These are phyloP conservation scores for Myiopsitta monachus DNA, from an alignment of 2,113 vertebrate genomes.

Conservation along the genomic window DNA sequence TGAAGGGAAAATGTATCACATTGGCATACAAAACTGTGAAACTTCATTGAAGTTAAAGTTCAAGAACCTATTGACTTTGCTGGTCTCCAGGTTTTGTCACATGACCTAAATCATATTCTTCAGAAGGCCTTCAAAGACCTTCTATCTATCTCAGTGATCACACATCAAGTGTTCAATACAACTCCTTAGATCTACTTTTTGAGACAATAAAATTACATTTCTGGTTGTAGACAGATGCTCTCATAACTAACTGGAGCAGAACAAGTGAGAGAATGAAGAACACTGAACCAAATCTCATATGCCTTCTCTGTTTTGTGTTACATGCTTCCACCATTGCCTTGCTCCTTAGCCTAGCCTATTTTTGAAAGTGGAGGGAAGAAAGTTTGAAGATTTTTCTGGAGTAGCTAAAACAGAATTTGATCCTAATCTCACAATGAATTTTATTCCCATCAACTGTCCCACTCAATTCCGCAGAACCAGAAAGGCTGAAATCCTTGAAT, in stretches of 20 bases:
- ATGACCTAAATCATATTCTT: neutral
- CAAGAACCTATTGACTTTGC: neutral
- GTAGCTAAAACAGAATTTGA: neutral
- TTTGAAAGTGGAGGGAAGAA: neutral
- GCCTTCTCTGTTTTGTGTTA: neutral
- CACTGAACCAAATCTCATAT: rapidly evolving
- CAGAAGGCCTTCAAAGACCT: neutral
- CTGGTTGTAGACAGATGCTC: neutral
- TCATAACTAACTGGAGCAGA: neutral
- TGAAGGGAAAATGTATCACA: neutral
- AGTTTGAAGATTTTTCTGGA: neutral
- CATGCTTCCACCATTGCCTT: neutral
- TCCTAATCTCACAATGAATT: neutral
- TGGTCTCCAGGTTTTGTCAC: neutral
- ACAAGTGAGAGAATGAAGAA: neutral
- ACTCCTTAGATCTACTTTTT: neutral
- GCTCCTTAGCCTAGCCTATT: neutral
- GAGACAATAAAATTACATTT: neutral
- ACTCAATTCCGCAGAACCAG: neutral
- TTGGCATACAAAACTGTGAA: neutral
- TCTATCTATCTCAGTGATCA: neutral
- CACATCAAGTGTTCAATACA: neutral
- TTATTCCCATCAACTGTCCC: neutral
- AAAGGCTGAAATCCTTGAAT: neutral
- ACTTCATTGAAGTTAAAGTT: neutral